phyloP scores from a whole-genome alignment of 1,140 invertebrate genomes.

The Bradysia coprophila region DNA sequence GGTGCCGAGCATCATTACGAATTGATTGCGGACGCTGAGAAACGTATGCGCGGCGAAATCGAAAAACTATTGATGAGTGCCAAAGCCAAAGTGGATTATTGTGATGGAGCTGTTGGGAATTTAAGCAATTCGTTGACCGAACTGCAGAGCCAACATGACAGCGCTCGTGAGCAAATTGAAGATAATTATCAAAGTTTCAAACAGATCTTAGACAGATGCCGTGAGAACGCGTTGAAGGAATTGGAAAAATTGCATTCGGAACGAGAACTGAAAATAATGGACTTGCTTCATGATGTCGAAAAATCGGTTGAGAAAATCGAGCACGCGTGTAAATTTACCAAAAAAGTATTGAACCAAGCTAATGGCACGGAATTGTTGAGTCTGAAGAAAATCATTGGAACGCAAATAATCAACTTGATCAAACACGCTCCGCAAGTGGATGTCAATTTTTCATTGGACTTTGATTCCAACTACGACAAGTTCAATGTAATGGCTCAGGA shows the following conservation, averaged over 20 bases:
- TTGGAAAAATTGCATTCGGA: constrained; percentile 63
- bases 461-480: constrained; percentile 58
- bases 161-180: constrained; percentile 65
- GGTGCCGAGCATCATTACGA: constrained; percentile 59
- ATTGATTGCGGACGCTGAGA: constrained; percentile 51
- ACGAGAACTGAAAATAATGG: constrained; percentile 74
- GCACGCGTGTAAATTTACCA: constrained; percentile 66
- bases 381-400: constrained; percentile 53
- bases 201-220: constrained; percentile 56
- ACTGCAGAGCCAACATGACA: constrained; percentile 65
- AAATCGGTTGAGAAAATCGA: constrained; percentile 65
- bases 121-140: constrained; percentile 66
- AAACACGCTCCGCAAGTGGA: constrained; percentile 63
- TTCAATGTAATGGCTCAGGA: constrained; percentile 53
- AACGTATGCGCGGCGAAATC: constrained; percentile 54
- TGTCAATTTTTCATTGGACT: constrained; percentile 57
- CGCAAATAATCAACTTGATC: constrained; percentile 56
- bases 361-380: constrained; percentile 67
- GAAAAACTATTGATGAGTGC: constrained; percentile 49
- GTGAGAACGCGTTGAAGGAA: constrained; percentile 54
- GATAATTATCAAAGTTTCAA: constrained; percentile 73
- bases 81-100: constrained; percentile 49
- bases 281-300: constrained; percentile 59
- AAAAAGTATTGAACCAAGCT: constrained; percentile 56
- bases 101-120: constrained; percentile 49